Base-by-base conservation (phyloP, 2,888 invertebrate genomes). In the Tenthredo scrophulariae region DNA sequence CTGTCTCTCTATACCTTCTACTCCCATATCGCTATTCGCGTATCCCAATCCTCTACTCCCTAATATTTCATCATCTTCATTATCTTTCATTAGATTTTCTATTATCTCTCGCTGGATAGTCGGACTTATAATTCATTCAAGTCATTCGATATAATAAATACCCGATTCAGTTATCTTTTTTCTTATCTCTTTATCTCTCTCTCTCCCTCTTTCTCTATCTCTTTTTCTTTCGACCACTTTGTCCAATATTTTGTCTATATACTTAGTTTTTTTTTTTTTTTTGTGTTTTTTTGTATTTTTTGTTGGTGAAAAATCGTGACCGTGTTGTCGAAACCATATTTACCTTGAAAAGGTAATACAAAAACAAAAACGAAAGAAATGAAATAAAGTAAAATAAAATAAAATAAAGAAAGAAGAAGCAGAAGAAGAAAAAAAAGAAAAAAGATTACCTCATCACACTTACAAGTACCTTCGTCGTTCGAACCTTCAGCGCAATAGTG, bases 391-490 rank as follows among this genome's bases (percentile, higher is more conserved):
- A 5, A 37, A 58, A 37, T 0, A 37, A 37, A 79, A 43, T 46
- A 46, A 75, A 46, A 26, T 0, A 40, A 37, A 40, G 18, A 2
- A 33, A 33, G 4, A 46, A 50, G 13, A 15, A 40, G 33, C 2
- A 33, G 43, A 70, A 67, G 37, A 33, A 77, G 80, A 74, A 58
- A 40, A 84, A 40, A 84, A 26, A 58, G 77, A 54, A 89, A 90
- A 85, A 86, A 86, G 92, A 91, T 92, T 92, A 92, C 92, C 92
- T 92, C 92, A 91, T 91, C 83, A 46, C 43, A 91, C 91, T 91
- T 92, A 92, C 92, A 92, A 92, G 92, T 93, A 93, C 92, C 92
- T 93, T 92, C 90, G 91, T 91, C 87, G 88, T 89, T 90, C 90
- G 87, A 87, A 91, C 91, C 91, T 91, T 91, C 90, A 92, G 92